Percentiles rank a stretch among this genome's conserved stretches.
Conservation (phyloP, 2,797 vertebrate species). For the Cryptoblepharus egeriae region DNA sequence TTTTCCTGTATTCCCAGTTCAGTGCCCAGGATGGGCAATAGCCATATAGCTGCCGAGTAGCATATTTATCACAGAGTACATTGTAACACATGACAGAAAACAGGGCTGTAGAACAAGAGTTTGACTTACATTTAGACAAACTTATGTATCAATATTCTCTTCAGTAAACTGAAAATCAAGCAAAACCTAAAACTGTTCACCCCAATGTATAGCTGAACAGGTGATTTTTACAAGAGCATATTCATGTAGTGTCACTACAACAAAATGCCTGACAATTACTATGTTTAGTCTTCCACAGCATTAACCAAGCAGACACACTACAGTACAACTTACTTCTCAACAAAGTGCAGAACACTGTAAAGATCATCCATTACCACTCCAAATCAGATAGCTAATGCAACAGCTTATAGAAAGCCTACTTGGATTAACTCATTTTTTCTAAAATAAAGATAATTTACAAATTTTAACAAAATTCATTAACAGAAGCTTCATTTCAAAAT, state of each 20-base stretch:
- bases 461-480: conserved; percentile 7
- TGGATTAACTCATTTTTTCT: too few species aligned
- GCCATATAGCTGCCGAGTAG: conserved; percentile 96
- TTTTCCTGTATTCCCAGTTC: conserved; percentile 99
- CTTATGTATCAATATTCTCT: neutral
- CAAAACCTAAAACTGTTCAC: neutral
- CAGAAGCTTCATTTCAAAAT: neutral
- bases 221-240: neutral
- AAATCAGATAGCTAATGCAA: neutral
- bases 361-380: neutral
- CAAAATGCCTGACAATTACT: conserved; percentile 7
- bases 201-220: conserved; percentile 6
- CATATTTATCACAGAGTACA: conserved; percentile 97
- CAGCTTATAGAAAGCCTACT: too few species aligned
- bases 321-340: neutral
- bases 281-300: conserved; percentile 6
- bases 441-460: neutral
- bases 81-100: conserved; percentile 99
- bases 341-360: neutral
- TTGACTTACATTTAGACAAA: conserved; percentile 35
- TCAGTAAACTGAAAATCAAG: neutral
- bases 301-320: conserved; percentile 9
- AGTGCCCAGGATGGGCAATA: conserved; percentile 97
- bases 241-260: neutral
- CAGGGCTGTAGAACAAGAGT: conserved; percentile 81